phyloP scores from a whole-genome alignment of 1,140 invertebrate species.

The Sesamia nonagrioides region DNA sequence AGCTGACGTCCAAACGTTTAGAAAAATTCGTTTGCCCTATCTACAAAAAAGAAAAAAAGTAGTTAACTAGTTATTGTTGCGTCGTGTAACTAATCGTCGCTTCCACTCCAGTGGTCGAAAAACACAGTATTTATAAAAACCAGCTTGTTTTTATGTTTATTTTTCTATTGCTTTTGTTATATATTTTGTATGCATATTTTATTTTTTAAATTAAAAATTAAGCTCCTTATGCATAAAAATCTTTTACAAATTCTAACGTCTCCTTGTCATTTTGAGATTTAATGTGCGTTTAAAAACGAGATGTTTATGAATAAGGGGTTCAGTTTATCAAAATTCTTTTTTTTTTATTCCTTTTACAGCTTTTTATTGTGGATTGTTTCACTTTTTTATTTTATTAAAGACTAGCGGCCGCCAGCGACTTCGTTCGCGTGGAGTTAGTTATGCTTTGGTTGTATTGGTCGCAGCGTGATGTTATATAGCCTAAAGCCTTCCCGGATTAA shows the following conservation, averaged over 20 bases:
- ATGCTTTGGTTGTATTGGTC: too few species aligned
- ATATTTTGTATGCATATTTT: constrained; percentile 27
- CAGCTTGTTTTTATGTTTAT: constrained; percentile 27
- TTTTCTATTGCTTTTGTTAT: constrained; percentile 52
- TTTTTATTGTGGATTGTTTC: background rate
- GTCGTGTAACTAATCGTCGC: background rate
- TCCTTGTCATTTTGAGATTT: background rate
- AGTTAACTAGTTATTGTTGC: background rate
- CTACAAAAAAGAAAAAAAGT: background rate
- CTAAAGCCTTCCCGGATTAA: too few species aligned
- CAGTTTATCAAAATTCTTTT: background rate
- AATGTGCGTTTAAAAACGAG: background rate
- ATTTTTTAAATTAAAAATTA: constrained; percentile 19
- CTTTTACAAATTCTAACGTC: background rate
- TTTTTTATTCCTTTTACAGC: background rate
- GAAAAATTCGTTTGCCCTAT: too few species aligned
- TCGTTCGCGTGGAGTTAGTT: too few species aligned
- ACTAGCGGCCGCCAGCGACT: too few species aligned
- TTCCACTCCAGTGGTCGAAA: constrained; percentile 32
- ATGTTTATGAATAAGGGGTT: constrained; percentile 9
- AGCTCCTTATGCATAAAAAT: background rate
- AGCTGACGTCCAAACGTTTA: background rate
- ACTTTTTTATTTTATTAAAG: too few species aligned
- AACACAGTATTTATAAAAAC: constrained; percentile 64
- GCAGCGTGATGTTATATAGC: too few species aligned